Evolutionary conservation across 2,797 vertebrate species (phyloP).

Genomic region (Botia kubotai): DNA sequence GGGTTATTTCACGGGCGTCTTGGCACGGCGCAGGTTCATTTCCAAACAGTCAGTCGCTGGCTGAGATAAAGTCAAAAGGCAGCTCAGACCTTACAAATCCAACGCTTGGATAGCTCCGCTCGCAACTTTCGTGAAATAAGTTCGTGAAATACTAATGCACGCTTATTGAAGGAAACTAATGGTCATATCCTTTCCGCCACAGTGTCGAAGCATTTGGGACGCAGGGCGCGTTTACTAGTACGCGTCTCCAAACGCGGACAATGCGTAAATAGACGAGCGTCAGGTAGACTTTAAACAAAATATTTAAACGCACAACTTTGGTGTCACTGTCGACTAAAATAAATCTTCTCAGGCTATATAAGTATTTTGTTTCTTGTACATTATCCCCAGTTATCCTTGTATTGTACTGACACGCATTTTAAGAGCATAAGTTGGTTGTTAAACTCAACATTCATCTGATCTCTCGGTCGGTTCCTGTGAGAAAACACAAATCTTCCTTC

Average conservation of each 20-base stretch:
- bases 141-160: neutral
- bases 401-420: neutral
- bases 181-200: constrained; percentile 26
- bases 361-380: constrained; percentile 1
- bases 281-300: neutral
- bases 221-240: neutral
- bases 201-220: constrained; percentile 16
- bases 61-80: constrained; percentile 17
- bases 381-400: neutral
- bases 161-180: constrained; percentile 2
- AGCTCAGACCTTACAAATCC: constrained; percentile 35
- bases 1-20: constrained; percentile 37
- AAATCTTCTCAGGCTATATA: constrained; percentile 9
- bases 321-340: neutral
- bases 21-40: constrained; percentile 43
- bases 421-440: neutral
- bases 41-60: constrained; percentile 26
- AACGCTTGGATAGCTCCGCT: neutral
- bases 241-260: neutral
- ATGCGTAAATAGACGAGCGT: neutral
- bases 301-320: constrained; percentile 13
- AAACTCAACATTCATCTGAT: constrained; percentile 5
- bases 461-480: neutral
- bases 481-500: constrained; percentile 17
- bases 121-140: constrained; percentile 15